Conservation (phyloP, 2,888 invertebrate genomes). For the Cheilosia vulpina region DNA sequence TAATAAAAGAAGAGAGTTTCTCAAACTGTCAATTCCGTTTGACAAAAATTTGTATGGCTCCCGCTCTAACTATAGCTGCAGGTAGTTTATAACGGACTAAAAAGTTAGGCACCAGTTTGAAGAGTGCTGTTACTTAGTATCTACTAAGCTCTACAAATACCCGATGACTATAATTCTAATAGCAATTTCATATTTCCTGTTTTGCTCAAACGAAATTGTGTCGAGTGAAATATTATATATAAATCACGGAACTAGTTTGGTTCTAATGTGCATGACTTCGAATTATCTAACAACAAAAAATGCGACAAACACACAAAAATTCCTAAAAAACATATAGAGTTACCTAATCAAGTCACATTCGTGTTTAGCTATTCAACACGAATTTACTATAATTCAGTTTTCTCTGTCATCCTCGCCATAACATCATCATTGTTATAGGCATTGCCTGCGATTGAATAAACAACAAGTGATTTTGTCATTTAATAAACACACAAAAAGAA, state of each 20-base stretch:
- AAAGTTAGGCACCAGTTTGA: too few relatives aligned
- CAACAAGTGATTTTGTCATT: conserved; percentile 5
- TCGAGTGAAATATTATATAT: neutral
- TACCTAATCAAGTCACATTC: conserved; percentile 1
- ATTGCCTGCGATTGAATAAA: conserved; percentile 2
- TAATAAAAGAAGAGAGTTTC: too few relatives aligned
- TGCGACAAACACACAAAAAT: neutral
- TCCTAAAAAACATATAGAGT: neutral
- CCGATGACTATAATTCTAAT: too few relatives aligned
- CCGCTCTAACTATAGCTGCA: too few relatives aligned
- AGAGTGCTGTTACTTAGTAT: too few relatives aligned
- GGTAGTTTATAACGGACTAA: too few relatives aligned
- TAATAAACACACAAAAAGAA: neutral
- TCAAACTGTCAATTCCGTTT: too few relatives aligned
- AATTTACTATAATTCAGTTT: conserved; percentile 3
- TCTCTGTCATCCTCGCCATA: conserved; percentile 2
- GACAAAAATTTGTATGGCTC: too few relatives aligned
- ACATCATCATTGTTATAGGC: conserved; percentile 2
- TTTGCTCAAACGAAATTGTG: neutral
- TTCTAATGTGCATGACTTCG: neutral
- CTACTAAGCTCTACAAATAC: too few relatives aligned
- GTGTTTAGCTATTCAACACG: conserved; percentile 1
- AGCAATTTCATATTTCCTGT: neutral
- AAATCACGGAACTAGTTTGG: neutral
- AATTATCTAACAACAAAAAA: neutral